phyloP scores from a whole-genome alignment of 1,140 invertebrate genomes.

The Aphidius gifuensis region DNA sequence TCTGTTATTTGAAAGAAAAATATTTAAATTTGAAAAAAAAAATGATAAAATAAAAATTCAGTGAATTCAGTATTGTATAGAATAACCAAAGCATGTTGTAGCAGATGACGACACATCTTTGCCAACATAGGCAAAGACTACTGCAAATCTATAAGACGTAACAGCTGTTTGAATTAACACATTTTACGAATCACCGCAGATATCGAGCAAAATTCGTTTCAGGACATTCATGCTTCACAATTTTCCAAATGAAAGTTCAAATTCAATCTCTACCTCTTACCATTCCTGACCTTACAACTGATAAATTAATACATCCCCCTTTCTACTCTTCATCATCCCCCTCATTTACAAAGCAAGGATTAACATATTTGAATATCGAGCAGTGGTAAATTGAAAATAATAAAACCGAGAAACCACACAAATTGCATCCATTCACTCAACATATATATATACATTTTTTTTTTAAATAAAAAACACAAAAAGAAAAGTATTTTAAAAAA shows the following conservation, averaged over 20 bases:
- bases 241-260: too few species aligned
- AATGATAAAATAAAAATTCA: background rate
- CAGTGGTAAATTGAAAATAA: background rate
- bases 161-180: constrained; percentile 26
- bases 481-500: too few species aligned
- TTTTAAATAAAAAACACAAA: too few species aligned
- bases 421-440: background rate
- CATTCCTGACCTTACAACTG: background rate
- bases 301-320: constrained; percentile 1
- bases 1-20: too few species aligned
- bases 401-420: background rate
- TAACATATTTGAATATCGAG: constrained; percentile 13
- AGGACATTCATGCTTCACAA: background rate
- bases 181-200: constrained; percentile 34
- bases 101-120: constrained; percentile 29
- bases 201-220: constrained; percentile 4
- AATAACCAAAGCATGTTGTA: constrained; percentile 27
- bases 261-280: too few species aligned
- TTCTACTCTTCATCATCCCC: too few species aligned
- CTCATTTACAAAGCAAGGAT: background rate
- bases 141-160: constrained; percentile 2
- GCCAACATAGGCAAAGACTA: too few species aligned
- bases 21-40: constrained; percentile 2
- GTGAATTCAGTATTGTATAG: constrained; percentile 12
- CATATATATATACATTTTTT: too few species aligned